These are phyloP conservation scores for Meteorus cinctellus DNA, from an alignment of 2,888 invertebrate genomes.

Conservation along the genomic window DNA sequence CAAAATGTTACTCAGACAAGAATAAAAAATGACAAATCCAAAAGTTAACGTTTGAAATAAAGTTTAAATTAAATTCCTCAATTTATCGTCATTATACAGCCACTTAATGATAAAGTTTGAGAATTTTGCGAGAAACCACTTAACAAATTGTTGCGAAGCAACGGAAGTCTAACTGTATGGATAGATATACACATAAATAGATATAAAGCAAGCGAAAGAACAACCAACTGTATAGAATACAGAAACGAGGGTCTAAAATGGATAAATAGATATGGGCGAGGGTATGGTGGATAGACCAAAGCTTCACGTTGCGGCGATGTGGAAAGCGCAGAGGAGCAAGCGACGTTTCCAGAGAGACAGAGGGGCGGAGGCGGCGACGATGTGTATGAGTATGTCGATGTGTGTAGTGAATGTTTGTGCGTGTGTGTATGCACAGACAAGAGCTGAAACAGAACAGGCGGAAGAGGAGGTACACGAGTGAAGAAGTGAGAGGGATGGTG, in stretches of 20 bases:
- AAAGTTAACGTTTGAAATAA: background rate
- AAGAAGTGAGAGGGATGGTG: slow-evolving; percentile 33
- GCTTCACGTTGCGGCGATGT: background rate
- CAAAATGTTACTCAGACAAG: too few relatives aligned
- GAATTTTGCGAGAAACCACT: background rate
- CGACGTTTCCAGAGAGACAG: background rate
- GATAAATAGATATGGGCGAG: slow-evolving; percentile 48
- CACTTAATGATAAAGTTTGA: background rate
- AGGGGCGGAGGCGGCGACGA: background rate
- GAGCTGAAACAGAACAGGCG: slow-evolving; percentile 1
- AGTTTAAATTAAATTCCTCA: background rate
- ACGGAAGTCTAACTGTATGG: background rate
- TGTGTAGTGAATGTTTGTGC: background rate
- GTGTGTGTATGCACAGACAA: background rate
- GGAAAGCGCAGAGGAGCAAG: slow-evolving; percentile 10
- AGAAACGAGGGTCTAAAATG: slow-evolving; percentile 43
- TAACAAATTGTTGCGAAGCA: slow-evolving; percentile 1
- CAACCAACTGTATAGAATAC: background rate
- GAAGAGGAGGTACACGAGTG: background rate
- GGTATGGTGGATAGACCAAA: background rate
- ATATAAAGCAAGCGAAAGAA: background rate
- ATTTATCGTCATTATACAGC: background rate
- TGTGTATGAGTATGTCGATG: background rate
- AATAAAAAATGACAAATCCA: too few relatives aligned
- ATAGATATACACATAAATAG: background rate